phyloP scores from a whole-genome alignment of 2,888 invertebrate genomes.

The Lissonota sp. region DNA sequence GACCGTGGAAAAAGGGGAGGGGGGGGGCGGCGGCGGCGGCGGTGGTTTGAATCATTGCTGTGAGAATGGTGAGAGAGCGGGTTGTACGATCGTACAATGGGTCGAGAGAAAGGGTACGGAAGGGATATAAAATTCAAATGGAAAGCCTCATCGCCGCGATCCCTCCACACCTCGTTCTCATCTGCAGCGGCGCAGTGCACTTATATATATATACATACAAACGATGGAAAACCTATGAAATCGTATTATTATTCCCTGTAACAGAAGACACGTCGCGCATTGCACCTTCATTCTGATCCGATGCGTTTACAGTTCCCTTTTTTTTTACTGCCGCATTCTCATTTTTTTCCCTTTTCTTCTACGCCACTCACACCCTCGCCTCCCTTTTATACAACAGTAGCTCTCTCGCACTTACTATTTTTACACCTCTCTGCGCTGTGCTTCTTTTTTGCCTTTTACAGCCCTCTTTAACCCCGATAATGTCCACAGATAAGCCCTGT shows the following conservation, averaged over 20 bases:
- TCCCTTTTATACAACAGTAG: too few species aligned
- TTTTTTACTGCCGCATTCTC: constrained; percentile 61
- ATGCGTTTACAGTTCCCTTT: constrained; percentile 17
- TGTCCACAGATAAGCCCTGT: not conserved
- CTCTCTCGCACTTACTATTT: not conserved
- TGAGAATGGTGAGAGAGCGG: constrained; percentile 27
- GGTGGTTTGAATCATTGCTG: constrained; percentile 45
- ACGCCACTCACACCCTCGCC: not conserved
- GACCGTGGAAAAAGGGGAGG: not conserved
- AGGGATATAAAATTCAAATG: constrained; percentile 73
- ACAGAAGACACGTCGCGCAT: constrained; percentile 31
- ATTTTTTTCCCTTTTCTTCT: constrained; percentile 17
- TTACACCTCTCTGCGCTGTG: not conserved
- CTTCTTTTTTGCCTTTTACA: not conserved
- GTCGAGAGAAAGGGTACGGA: constrained; percentile 38
- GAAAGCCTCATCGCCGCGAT: constrained; percentile 55
- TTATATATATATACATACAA: constrained; percentile 21
- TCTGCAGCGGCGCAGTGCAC: not conserved
- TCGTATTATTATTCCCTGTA: constrained; percentile 69
- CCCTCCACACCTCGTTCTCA: constrained; percentile 2
- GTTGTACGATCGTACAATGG: constrained; percentile 47
- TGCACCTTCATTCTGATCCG: constrained; percentile 5
- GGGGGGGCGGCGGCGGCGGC: too few species aligned
- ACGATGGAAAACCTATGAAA: constrained; percentile 66
- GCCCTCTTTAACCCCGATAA: not conserved